phyloP scores from a whole-genome alignment of 2,113 vertebrate genomes.

The Gnathonemus echidnorhynchus region DNA sequence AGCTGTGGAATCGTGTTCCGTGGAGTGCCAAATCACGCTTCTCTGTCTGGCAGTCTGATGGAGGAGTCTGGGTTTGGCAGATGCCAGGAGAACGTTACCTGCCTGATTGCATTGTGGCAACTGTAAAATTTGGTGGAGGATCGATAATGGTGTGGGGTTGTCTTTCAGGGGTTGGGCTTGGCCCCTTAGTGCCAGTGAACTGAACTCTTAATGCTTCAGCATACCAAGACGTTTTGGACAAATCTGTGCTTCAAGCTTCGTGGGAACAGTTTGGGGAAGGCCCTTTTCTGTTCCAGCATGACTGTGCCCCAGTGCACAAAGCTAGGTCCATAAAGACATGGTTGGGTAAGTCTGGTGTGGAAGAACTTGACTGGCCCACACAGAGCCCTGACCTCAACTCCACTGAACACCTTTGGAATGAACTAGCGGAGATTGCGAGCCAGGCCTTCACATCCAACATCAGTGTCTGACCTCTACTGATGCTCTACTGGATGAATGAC shows the following conservation, averaged over 20 bases:
- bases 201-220: background rate
- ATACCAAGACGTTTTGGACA: background rate
- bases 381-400: background rate
- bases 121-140: background rate
- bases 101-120: background rate
- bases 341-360: background rate
- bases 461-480: background rate
- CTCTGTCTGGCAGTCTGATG: background rate
- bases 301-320: background rate
- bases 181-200: background rate
- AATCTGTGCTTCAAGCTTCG: background rate
- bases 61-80: background rate
- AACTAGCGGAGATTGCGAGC: background rate
- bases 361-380: background rate
- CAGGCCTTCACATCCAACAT: background rate
- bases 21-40: background rate
- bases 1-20: background rate
- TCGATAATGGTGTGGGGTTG: background rate
- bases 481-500: background rate
- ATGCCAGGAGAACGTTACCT: background rate
- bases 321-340: background rate
- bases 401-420: background rate
- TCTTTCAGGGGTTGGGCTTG: background rate
- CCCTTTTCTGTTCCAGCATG: background rate
- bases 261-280: background rate